These are phyloP conservation scores for Tinea pellionella DNA, from an alignment of 2,888 invertebrate species.

Conservation along the genomic window DNA sequence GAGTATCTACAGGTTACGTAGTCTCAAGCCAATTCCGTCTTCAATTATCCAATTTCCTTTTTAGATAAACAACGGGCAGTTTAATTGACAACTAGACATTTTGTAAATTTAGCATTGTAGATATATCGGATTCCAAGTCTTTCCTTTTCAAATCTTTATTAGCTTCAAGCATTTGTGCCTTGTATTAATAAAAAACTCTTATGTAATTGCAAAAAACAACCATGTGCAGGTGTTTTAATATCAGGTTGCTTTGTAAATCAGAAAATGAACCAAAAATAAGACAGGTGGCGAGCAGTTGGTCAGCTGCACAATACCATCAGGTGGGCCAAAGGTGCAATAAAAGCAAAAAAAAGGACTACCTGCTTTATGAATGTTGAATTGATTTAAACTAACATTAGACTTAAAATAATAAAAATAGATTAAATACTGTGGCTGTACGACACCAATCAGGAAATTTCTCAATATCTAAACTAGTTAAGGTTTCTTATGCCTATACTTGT, in stretches of 20 bases:
- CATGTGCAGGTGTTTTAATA: background rate
- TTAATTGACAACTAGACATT: background rate
- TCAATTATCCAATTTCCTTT: background rate
- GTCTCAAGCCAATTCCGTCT: background rate
- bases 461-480: background rate
- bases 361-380: background rate
- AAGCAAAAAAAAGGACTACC: background rate
- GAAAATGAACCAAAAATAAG: background rate
- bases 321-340: background rate
- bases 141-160: no score
- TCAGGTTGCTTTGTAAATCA: background rate
- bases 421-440: background rate
- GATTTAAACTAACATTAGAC: no score
- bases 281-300: background rate
- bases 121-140: background rate
- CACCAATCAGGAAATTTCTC: background rate
- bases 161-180: no score
- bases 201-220: no score
- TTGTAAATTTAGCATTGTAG: background rate
- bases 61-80: background rate
- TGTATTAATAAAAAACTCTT: no score
- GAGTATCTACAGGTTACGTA: background rate
- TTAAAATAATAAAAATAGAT: background rate
- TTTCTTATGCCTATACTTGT: background rate
- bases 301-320: background rate